A percentile compares a stretch with the other conserved stretches of the same genome.
These are phyloP conservation scores for Sminthurides aquaticus DNA, from an alignment of 2,888 invertebrate species.

Conservation along the genomic window DNA sequence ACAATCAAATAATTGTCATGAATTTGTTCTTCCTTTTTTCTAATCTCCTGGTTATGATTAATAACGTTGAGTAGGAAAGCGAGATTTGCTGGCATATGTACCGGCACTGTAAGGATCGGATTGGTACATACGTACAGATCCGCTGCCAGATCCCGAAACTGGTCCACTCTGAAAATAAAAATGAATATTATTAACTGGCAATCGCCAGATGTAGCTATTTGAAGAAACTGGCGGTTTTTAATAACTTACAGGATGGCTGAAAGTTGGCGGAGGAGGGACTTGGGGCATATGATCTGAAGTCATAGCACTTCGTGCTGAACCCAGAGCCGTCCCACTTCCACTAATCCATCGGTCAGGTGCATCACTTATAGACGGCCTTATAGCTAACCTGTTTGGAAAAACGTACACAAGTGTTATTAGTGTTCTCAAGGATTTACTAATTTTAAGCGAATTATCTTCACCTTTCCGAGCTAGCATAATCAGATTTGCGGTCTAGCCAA, in stretches of 20 bases:
- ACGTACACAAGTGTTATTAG: too few relatives aligned
- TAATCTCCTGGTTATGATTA: not conserved
- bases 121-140: not conserved
- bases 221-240: too few relatives aligned
- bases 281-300: not conserved
- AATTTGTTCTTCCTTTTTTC: too few relatives aligned
- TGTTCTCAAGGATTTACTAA: too few relatives aligned
- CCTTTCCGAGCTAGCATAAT: constrained; percentile 6
- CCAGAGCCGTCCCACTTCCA: constrained; percentile 26
- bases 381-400: too few relatives aligned
- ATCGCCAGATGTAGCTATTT: too few relatives aligned
- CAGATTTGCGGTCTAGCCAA: constrained; percentile 6
- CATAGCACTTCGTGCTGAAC: not conserved
- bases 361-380: constrained; percentile 11
- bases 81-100: not conserved
- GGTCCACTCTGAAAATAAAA: too few relatives aligned
- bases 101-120: not conserved
- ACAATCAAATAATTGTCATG: too few relatives aligned
- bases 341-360: constrained; percentile 31
- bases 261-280: not conserved
- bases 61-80: not conserved
- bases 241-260: not conserved
- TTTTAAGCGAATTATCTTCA: too few relatives aligned
- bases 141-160: not conserved
- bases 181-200: too few relatives aligned